phyloP scores from a whole-genome alignment of 2,797 vertebrate species.

The Schizothorax lantsangensis region DNA sequence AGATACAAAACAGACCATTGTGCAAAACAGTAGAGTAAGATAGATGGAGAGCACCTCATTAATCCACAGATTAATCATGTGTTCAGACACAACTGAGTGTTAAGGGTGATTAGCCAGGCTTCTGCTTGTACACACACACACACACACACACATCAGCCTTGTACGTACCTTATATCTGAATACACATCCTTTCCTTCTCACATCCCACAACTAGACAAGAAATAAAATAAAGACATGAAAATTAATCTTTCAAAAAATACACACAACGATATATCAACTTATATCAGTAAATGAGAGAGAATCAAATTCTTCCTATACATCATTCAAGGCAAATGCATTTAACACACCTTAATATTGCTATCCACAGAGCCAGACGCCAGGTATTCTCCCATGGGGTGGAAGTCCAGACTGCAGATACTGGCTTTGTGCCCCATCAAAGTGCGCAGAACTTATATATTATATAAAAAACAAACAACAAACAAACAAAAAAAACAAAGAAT shows the following conservation, averaged over 20 bases:
- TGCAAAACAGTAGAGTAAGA: neutral
- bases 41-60: neutral
- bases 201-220: constrained; percentile 90
- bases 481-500: neutral
- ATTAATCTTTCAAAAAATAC: neutral
- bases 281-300: neutral
- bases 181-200: constrained; percentile 93
- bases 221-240: neutral
- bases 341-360: constrained; percentile 91
- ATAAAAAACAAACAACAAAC: neutral
- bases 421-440: constrained; percentile 92
- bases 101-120: constrained; percentile 38
- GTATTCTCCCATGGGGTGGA: constrained; percentile 91
- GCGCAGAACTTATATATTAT: constrained; percentile 81
- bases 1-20: neutral
- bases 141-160: neutral
- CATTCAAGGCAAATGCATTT: neutral
- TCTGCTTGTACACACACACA: constrained; percentile 9
- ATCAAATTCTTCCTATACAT: neutral
- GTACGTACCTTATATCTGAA: constrained; percentile 89
- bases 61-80: constrained; percentile 48
- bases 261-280: neutral
- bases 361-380: constrained; percentile 94
- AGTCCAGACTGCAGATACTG: constrained; percentile 92
- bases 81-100: constrained; percentile 31